Base-by-base conservation (phyloP, 2,888 invertebrate genomes). In the Ochropleura leucogaster region DNA sequence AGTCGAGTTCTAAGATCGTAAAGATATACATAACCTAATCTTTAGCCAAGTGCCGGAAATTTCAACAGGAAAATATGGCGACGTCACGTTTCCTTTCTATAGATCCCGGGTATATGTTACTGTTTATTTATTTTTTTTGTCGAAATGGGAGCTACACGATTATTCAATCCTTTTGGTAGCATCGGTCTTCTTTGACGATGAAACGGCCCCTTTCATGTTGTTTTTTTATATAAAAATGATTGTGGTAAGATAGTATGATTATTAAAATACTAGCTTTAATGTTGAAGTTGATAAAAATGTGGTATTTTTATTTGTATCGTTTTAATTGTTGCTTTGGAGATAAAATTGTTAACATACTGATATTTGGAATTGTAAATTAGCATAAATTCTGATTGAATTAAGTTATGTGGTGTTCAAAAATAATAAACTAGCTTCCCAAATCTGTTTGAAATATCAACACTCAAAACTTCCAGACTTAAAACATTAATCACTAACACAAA, bases 1-100 rank as follows among this genome's bases (percentile, higher is more conserved):
- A 44, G 5, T n/a, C 44, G n/a, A 14, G n/a, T n/a, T 44, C n/a
- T 44, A 68, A 76, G 73, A 81, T 81, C 79, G 79, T 86, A 81
- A 82, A 85, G 74, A 84, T 78, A 84, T 83, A 85, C 72, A 79
- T 80, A 82, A 85, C 79, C 76, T 86, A 84, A 84, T 88, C 79
- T 80, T 82, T 77, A 82, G 80, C 75, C 78, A 81, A 85, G 79
- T 85, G 83, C 70, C 87, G 88, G 87, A 88, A 85, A 83, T 87
- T 84, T 84, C 70, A 74, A 83, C 79, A 78, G 85, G 80, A 84
- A 85, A 84, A 85, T 78, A 72, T 70, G 63, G 70, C 80, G 77
- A 79, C 74, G 74, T 80, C 85, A 85, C 77, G 81, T 87, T 81
- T 82, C 72, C 75, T 73, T 83, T 69, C 71, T 68, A 68, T 65